phyloP scores from a whole-genome alignment of 1,140 invertebrate species.

The Triops longicaudatus region DNA sequence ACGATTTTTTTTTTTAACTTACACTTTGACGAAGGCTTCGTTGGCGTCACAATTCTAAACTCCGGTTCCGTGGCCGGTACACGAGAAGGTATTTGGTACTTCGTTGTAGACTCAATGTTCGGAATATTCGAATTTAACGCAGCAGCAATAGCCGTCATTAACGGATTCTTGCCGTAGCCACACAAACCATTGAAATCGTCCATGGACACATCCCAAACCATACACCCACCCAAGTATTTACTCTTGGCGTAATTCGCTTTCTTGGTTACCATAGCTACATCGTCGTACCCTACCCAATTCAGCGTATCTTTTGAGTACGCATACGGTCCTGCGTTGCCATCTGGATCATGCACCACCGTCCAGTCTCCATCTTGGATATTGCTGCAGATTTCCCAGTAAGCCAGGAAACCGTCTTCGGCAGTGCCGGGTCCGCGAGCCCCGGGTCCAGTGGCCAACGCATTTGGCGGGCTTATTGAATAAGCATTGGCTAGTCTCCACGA shows the following conservation, averaged over 20 bases:
- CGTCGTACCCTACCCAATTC: slow-evolving; percentile 33
- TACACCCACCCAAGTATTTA: slow-evolving; percentile 30
- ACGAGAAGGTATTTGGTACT: neutral
- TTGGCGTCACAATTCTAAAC: neutral
- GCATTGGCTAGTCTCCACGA: slow-evolving; percentile 1
- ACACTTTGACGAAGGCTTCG: too few relatives aligned
- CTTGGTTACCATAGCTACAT: slow-evolving; percentile 28
- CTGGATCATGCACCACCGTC: slow-evolving; percentile 19
- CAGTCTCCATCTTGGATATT: slow-evolving; percentile 29
- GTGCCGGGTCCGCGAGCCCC: slow-evolving; percentile 29
- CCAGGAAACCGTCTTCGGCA: slow-evolving; percentile 27
- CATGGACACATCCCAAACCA: slow-evolving; percentile 34
- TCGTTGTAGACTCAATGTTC: neutral
- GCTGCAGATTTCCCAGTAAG: slow-evolving; percentile 33
- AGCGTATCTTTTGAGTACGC: neutral
- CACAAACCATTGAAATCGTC: slow-evolving; percentile 31
- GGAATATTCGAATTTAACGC: neutral
- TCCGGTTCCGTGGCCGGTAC: neutral
- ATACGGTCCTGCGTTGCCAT: slow-evolving; percentile 18
- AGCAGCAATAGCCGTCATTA: slow-evolving; percentile 33
- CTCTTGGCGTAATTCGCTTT: slow-evolving; percentile 31
- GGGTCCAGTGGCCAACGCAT: slow-evolving; percentile 27
- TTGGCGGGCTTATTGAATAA: neutral
- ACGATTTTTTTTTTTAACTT: neutral
- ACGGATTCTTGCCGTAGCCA: slow-evolving; percentile 36